Conservation (phyloP, 2,888 invertebrate genomes). For the Andrena praecox region DNA sequence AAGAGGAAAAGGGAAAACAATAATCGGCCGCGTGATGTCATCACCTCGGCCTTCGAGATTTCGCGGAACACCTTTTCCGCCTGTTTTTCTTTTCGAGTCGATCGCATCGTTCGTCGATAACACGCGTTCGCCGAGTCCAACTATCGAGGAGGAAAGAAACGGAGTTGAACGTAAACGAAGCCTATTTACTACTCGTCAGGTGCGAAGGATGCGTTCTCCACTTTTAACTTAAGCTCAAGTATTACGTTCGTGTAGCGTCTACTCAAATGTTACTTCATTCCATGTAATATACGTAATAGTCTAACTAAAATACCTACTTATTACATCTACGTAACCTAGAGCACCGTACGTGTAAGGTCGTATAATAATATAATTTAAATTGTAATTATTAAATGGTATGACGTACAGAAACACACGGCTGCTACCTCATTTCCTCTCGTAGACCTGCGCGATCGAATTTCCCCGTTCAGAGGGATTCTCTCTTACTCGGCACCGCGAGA, state of each 20-base stretch:
- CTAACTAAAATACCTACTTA: constrained; percentile 83
- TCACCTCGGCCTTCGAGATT: constrained; percentile 5
- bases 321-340: constrained; percentile 84
- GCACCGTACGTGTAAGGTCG: constrained; percentile 84
- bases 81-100: not conserved
- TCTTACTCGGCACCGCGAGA: too few species aligned
- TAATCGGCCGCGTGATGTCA: not conserved
- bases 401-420: constrained; percentile 76
- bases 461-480: not conserved
- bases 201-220: constrained; percentile 74
- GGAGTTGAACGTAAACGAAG: constrained; percentile 24
- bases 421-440: not conserved
- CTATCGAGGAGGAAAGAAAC: constrained; percentile 9
- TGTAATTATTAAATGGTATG: constrained; percentile 85
- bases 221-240: constrained; percentile 83
- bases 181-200: constrained; percentile 69
- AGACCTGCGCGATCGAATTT: not conserved
- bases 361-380: constrained; percentile 85
- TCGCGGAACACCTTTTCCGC: constrained; percentile 1
- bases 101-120: constrained; percentile 14
- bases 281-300: constrained; percentile 85
- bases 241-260: constrained; percentile 84
- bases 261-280: constrained; percentile 83
- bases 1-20: not conserved
- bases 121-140: constrained; percentile 3